Conservation (phyloP, 2,113 vertebrate genomes). For the Perognathus longimembris region DNA sequence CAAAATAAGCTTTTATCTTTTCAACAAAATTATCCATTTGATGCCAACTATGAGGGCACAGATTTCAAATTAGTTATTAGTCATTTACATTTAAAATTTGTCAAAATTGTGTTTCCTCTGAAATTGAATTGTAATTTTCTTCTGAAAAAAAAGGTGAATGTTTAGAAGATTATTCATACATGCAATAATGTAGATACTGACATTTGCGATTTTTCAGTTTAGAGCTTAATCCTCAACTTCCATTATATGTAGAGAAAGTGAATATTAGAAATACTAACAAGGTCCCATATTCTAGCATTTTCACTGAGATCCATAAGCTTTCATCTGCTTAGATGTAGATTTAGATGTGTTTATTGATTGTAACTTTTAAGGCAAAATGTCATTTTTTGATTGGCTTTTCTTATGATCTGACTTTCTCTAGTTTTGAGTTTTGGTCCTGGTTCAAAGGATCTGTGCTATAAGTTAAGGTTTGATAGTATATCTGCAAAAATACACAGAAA, state of each 20-base stretch:
- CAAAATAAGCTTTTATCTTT: neutral
- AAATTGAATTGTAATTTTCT: neutral
- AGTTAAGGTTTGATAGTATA: neutral
- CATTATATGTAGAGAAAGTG: neutral
- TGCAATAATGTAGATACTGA: neutral
- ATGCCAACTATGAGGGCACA: neutral
- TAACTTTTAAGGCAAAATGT: neutral
- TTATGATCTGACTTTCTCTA: neutral
- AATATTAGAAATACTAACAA: neutral
- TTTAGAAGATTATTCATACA: neutral
- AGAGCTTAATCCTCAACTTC: neutral
- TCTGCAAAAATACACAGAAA: neutral
- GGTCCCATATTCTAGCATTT: neutral
- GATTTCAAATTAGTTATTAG: neutral
- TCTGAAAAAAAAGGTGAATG: neutral
- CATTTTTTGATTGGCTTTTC: neutral
- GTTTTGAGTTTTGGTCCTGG: neutral
- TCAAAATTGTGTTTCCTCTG: neutral
- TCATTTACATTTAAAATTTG: constrained; percentile 23
- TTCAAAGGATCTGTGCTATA: neutral
- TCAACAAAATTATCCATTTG: neutral
- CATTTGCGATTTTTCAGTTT: neutral
- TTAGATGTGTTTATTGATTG: neutral
- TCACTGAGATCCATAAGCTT: neutral
- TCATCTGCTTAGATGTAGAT: neutral